Evolutionary conservation across 2,888 invertebrate species (phyloP), one percentile per base, ranked within the genome.

Genomic region (Copidosoma aretas): DNA sequence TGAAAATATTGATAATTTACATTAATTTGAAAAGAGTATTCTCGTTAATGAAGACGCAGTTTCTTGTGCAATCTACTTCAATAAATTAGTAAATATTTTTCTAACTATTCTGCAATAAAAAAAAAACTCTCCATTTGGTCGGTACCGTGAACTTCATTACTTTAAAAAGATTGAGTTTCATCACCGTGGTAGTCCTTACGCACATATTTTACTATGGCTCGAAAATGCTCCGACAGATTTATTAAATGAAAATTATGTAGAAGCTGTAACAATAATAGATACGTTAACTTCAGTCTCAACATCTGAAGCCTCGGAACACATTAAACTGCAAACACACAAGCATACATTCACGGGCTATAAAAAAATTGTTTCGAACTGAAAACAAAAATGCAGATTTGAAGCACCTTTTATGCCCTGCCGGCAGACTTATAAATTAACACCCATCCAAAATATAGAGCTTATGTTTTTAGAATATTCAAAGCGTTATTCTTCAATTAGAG

Each of bases 141-240:
- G 75, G 83, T 84, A 43, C 68, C 76, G 60, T 67, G 80, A 21
- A 81, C 81, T 41, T 77, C 77, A 79, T 74, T 74, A 73, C 53
- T 83, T 83, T 73, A 57, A 78, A 75, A 73, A 80, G 1, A 80
- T 82, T 70, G 81, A 84, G 72, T 84, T 84, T 60, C 82, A 82
- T 66, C 79, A 82, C 75, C 71, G 77, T n/a, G n/a, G n/a, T n/a
- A n/a, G n/a, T n/a, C n/a, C n/a, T n/a, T n/a, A 32, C 32, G 82
- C 81, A 14, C 84, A 84, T 51, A 80, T 82, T 74, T 75, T 84
- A 43, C 5, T 84, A 71, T 84, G 84, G 84, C 75, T 84, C 15
- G 73, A 81, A 56, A 59, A 82, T 59, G 83, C 77, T 60, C 82
- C 82, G 1, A 3, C 49, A 12, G 56, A 74, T 73, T 19, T 12